These are phyloP conservation scores for Eupithecia pulchellata DNA, from an alignment of 2,888 invertebrate species.

Conservation along the genomic window DNA sequence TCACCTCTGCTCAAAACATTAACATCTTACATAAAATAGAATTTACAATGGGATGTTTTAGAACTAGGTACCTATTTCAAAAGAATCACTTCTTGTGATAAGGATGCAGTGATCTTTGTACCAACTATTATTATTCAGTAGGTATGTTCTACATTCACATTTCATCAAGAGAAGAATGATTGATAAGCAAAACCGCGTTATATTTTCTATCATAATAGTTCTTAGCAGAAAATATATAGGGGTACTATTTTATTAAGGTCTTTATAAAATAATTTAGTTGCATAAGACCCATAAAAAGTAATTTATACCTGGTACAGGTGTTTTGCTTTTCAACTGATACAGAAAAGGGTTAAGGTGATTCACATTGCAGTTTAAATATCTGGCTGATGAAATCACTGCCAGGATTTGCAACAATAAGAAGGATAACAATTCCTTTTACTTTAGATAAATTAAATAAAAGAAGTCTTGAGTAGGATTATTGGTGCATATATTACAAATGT, in stretches of 20 bases:
- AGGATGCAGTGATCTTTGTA: neutral
- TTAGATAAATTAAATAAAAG: neutral
- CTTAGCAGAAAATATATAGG: neutral
- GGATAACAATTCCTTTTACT: neutral
- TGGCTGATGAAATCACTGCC: constrained; percentile 23
- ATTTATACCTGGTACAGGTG: neutral
- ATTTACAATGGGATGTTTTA: neutral
- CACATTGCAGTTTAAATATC: constrained; percentile 12
- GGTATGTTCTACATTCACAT: neutral
- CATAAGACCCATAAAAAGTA: neutral
- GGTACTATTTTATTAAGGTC: neutral
- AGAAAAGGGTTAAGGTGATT: constrained; percentile 11
- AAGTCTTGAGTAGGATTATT: neutral
- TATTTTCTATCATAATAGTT: neutral
- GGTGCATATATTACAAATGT: neutral
- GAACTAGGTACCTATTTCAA: neutral
- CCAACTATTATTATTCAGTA: neutral
- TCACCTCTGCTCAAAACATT: neutral
- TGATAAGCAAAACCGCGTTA: neutral
- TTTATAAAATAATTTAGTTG: neutral
- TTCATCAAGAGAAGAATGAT: neutral
- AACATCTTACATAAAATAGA: neutral
- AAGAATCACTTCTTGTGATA: neutral
- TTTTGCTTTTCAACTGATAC: neutral
- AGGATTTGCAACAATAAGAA: constrained; percentile 4